phyloP scores from a whole-genome alignment of 2,888 invertebrate genomes.

The Pheosia tremula region DNA sequence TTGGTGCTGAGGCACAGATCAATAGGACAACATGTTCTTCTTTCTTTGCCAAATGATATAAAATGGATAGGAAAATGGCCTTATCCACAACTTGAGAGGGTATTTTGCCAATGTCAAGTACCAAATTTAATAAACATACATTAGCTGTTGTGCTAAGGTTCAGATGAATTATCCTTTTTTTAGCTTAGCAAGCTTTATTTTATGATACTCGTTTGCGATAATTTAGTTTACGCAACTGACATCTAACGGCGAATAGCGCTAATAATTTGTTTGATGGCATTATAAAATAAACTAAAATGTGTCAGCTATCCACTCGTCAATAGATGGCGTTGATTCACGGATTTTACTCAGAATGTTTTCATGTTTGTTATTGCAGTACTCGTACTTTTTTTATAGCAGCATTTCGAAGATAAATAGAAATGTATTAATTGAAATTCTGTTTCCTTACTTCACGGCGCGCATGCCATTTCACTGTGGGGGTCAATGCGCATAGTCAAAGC shows the following conservation, averaged over 20 bases:
- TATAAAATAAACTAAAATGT: not conserved
- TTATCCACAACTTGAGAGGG: no score
- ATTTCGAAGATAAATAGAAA: not conserved
- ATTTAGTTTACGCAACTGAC: slow-evolving; percentile 3
- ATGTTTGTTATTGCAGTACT: not conserved
- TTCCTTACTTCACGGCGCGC: slow-evolving; percentile 55
- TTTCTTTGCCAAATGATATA: no score
- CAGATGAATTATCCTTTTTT: no score
- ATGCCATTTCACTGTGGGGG: slow-evolving; percentile 68
- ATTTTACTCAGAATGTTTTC: slow-evolving; percentile 10
- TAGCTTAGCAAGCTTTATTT: no score
- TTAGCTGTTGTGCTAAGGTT: no score
- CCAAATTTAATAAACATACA: no score
- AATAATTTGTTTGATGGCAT: not conserved
- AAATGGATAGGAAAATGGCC: no score
- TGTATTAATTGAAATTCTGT: slow-evolving; percentile 10
- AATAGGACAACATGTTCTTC: no score
- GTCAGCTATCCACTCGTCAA: slow-evolving; percentile 22
- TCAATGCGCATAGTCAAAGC: slow-evolving; percentile 83
- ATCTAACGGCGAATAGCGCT: slow-evolving; percentile 39
- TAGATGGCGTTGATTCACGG: slow-evolving; percentile 41
- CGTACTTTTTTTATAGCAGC: not conserved
- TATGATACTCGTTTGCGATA: no score
- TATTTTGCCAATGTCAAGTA: no score
- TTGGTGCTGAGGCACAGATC: no score